These are phyloP conservation scores for Furnarius figulus DNA, from an alignment of 2,113 vertebrate species.

Conservation along the genomic window DNA sequence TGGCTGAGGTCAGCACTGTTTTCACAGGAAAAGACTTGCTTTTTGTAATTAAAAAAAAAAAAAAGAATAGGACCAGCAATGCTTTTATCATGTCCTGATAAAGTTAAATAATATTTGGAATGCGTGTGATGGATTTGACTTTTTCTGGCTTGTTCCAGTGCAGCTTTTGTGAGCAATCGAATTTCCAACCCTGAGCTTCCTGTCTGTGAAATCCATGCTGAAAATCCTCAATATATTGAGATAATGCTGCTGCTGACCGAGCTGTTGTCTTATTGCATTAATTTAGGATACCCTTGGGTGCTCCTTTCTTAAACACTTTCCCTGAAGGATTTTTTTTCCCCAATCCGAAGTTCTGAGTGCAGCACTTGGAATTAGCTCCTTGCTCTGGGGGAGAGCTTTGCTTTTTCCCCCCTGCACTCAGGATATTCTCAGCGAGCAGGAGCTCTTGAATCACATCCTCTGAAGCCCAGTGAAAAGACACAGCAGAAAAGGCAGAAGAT, in stretches of 20 bases:
- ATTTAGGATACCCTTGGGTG: background rate
- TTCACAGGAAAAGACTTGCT: background rate
- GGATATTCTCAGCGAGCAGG: background rate
- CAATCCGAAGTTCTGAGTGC: background rate
- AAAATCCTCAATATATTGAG: background rate
- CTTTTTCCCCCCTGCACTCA: background rate
- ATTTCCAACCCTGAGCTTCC: background rate
- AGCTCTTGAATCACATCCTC: background rate
- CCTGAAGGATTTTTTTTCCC: background rate
- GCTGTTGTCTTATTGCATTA: background rate
- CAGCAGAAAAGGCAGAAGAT: background rate
- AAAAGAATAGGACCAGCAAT: background rate
- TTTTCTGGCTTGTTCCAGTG: background rate
- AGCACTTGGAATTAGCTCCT: background rate
- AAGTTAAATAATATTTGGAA: background rate
- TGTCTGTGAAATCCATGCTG: background rate
- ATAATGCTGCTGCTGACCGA: background rate
- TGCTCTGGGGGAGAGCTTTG: background rate
- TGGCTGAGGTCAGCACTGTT: background rate
- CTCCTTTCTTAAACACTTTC: background rate
- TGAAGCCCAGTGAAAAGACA: background rate
- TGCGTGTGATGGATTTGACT: background rate
- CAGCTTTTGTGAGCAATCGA: background rate
- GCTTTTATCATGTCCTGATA: background rate
- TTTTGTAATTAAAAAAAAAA: background rate